phyloP scores from a whole-genome alignment of 2,888 invertebrate species.

The Lobophora halterata region DNA sequence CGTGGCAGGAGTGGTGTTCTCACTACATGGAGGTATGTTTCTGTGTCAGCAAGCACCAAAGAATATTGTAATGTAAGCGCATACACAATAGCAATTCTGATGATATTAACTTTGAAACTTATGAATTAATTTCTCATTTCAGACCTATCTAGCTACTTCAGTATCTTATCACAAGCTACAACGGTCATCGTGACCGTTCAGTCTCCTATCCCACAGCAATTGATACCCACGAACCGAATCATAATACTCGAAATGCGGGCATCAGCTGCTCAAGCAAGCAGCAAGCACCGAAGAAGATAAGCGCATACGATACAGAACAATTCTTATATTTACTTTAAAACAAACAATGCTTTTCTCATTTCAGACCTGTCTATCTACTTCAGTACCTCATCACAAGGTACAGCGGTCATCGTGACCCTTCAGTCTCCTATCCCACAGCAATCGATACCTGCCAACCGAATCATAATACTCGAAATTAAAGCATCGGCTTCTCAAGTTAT shows the following conservation, averaged over 20 bases:
- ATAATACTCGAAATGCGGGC: conserved; percentile 37
- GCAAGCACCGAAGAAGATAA: no score
- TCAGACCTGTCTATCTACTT: conserved; percentile 19
- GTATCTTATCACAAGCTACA: conserved; percentile 1
- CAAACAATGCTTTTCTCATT: conserved; percentile 1
- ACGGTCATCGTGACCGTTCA: conserved; percentile 5
- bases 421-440: conserved; percentile 34
- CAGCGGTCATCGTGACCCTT: conserved; percentile 14
- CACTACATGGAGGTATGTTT: conserved; percentile 37
- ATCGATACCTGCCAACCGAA: conserved; percentile 32
- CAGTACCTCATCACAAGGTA: conserved; percentile 4
- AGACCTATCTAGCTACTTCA: conserved; percentile 12
- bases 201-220: conserved; percentile 32
- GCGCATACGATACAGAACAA: background rate
- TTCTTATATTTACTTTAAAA: background rate
- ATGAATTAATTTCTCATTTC: background rate
- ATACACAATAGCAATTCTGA: no score
- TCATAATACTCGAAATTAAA: conserved; percentile 36
- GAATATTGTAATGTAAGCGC: background rate
- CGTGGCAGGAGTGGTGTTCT: conserved; percentile 32
- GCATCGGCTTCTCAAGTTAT: conserved; percentile 34
- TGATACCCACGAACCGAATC: conserved; percentile 32
- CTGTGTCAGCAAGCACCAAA: background rate
- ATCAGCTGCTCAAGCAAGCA: conserved; percentile 19
- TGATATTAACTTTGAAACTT: no score